phyloP scores from a whole-genome alignment of 2,797 vertebrate species.

The Mionectes olivaceus region DNA sequence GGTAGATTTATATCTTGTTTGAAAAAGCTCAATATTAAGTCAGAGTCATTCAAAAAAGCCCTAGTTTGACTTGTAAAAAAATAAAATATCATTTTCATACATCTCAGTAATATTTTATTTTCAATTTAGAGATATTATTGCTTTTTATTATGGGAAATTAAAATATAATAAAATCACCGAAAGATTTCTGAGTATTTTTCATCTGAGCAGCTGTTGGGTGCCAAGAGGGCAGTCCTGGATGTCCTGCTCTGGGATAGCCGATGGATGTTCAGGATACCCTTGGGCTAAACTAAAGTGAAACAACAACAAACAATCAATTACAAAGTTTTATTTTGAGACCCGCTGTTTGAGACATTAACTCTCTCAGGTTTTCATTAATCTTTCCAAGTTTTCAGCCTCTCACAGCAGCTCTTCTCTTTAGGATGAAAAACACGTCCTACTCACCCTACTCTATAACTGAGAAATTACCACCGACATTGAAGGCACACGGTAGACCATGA shows the following conservation, averaged over 20 bases:
- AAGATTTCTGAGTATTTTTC: neutral
- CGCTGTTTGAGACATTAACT: neutral
- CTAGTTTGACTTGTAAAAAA: neutral
- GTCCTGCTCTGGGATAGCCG: neutral
- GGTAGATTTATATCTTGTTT: neutral
- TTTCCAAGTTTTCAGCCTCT: neutral
- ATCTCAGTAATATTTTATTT: neutral
- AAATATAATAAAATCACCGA: neutral
- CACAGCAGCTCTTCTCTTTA: neutral
- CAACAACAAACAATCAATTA: accelerated
- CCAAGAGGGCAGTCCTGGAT: accelerated
- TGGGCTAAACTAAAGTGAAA: neutral
- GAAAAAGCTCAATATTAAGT: neutral
- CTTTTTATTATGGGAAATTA: neutral
- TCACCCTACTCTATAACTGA: neutral
- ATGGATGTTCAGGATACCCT: neutral
- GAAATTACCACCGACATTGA: neutral
- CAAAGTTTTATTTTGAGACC: neutral
- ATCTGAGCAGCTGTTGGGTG: neutral
- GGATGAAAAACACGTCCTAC: neutral
- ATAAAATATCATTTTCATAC: neutral
- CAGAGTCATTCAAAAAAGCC: neutral
- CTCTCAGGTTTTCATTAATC: neutral
- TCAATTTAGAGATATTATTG: neutral
- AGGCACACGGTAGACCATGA: neutral